These are phyloP conservation scores for Pheosia gnoma DNA, from an alignment of 2,888 invertebrate species.

Conservation along the genomic window DNA sequence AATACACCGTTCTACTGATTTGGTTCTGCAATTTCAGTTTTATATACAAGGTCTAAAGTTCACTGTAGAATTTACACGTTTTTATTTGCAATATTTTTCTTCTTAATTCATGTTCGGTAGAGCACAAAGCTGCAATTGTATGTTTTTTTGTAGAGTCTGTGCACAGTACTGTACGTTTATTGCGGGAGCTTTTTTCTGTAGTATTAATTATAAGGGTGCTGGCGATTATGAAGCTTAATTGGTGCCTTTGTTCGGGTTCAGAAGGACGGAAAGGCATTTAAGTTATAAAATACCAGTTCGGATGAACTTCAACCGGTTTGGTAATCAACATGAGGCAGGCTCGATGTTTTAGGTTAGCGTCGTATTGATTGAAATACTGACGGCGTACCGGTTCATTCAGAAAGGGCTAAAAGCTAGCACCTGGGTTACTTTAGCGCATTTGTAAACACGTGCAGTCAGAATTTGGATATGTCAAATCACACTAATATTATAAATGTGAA, in stretches of 20 bases:
- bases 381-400: too few relatives aligned
- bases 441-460: too few relatives aligned
- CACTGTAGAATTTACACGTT: constrained; percentile 48
- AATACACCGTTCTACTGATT: constrained; percentile 33
- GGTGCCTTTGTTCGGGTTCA: constrained; percentile 65
- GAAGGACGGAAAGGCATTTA: constrained; percentile 57
- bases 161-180: constrained; percentile 55
- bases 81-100: constrained; percentile 57
- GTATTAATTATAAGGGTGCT: constrained; percentile 75
- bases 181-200: constrained; percentile 72
- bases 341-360: neutral
- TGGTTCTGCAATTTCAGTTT: constrained; percentile 34
- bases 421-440: too few relatives aligned
- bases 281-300: constrained; percentile 56
- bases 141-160: constrained; percentile 65
- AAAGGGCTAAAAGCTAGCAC: too few relatives aligned
- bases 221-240: constrained; percentile 73
- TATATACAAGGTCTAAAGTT: constrained; percentile 35
- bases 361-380: constrained; percentile 5
- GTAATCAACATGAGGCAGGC: constrained; percentile 24
- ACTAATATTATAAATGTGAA: too few relatives aligned
- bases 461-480: too few relatives aligned
- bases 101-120: constrained; percentile 78
- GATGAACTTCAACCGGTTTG: constrained; percentile 45
- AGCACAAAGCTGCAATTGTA: constrained; percentile 74